Percentiles rank a stretch among this genome's conserved stretches.
phyloP scores from a whole-genome alignment of 1,140 invertebrate genomes.

The Steinernema khuongi region DNA sequence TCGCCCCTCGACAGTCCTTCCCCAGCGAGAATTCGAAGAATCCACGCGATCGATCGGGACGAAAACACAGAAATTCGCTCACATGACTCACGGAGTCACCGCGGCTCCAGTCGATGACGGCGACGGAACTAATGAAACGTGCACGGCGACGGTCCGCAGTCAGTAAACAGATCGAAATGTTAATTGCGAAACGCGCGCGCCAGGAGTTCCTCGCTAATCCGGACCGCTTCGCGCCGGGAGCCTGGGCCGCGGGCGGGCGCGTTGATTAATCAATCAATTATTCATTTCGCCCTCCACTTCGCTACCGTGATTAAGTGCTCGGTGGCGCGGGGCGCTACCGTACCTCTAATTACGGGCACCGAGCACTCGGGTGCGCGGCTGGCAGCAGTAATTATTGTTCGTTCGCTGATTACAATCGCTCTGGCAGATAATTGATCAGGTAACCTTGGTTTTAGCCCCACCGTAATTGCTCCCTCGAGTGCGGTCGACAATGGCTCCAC shows the following conservation, averaged over 20 bases:
- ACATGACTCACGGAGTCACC: too few species aligned
- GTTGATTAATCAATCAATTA: constrained; percentile 14
- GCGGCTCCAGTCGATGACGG: too few species aligned
- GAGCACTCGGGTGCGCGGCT: not conserved
- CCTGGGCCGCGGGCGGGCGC: too few species aligned
- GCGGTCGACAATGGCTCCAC: not conserved
- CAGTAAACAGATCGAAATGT: constrained; percentile 7
- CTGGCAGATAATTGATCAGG: constrained; percentile 12
- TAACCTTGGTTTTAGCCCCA: constrained; percentile 16
- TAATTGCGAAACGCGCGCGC: constrained; percentile 7
- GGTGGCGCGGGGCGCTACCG: not conserved
- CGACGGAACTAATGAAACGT: too few species aligned
- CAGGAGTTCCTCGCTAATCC: too few species aligned
- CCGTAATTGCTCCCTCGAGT: constrained; percentile 16
- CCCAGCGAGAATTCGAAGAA: not conserved
- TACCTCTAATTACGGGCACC: constrained; percentile 6
- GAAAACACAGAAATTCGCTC: too few species aligned
- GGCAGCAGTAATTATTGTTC: constrained; percentile 16
- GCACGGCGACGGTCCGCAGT: not conserved
- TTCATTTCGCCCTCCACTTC: not conserved
- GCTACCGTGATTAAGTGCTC: not conserved
- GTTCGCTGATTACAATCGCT: constrained; percentile 1
- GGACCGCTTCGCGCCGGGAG: too few species aligned
- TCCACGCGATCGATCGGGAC: not conserved
- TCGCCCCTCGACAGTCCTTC: not conserved